A percentile compares a stretch with the other conserved stretches of the same genome.
These are phyloP conservation scores for Heliothis virescens DNA, from an alignment of 1,140 invertebrate species.

Conservation along the genomic window DNA sequence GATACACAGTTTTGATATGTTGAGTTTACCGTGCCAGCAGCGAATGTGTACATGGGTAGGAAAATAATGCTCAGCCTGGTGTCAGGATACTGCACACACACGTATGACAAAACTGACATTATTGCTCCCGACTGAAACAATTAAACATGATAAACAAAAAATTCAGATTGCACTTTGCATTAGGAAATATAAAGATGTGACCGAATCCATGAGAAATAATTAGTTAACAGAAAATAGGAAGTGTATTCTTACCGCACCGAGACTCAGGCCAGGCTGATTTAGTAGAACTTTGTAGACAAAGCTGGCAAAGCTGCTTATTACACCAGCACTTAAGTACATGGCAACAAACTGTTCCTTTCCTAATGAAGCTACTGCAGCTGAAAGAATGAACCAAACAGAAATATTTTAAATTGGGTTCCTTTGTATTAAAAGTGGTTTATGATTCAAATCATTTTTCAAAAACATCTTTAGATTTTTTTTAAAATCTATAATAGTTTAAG, in stretches of 20 bases:
- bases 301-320: constrained; percentile 95
- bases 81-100: constrained; percentile 95
- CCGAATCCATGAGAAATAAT: no score
- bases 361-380: constrained; percentile 90
- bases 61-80: constrained; percentile 95
- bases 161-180: no score
- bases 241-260: constrained; percentile 94
- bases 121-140: constrained; percentile 95
- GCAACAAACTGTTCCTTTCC: constrained; percentile 97
- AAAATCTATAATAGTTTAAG: no score
- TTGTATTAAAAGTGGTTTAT: no score
- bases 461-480: not conserved
- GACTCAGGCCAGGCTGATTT: constrained; percentile 90
- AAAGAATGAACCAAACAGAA: not conserved
- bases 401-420: no score
- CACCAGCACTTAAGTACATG: constrained; percentile 95
- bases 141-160: not conserved
- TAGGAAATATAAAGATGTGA: no score
- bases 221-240: not conserved
- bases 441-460: no score
- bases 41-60: constrained; percentile 94
- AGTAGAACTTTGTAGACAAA: constrained; percentile 92
- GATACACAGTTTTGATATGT: no score
- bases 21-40: constrained; percentile 88
- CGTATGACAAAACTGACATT: constrained; percentile 94